Conservation (phyloP, 2,113 vertebrate genomes). For the Ageneiosus marmoratus region DNA sequence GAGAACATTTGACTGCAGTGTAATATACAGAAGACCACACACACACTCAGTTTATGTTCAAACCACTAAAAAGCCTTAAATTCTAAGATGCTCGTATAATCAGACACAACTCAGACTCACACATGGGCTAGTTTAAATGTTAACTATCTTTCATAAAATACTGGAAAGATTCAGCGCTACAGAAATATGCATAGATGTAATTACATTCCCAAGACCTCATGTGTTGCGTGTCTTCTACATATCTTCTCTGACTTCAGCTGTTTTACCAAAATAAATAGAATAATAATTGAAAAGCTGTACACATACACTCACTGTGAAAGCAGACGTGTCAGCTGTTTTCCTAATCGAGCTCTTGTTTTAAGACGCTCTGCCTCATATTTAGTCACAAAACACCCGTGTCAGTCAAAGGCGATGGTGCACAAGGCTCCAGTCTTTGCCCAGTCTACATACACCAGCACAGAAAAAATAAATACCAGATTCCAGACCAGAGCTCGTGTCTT, state of each 20-base stretch:
- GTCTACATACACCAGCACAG: slow-evolving; percentile 20
- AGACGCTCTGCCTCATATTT: slow-evolving; percentile 47
- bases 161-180: slow-evolving; percentile 24
- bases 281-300: slow-evolving; percentile 1
- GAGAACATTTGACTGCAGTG: slow-evolving; percentile 23
- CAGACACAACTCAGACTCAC: neutral
- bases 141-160: neutral
- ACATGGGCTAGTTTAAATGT: slow-evolving; percentile 3
- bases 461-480: slow-evolving; percentile 44
- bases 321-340: slow-evolving; percentile 36
- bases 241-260: slow-evolving; percentile 12
- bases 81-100: neutral
- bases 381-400: slow-evolving; percentile 62
- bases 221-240: slow-evolving; percentile 6
- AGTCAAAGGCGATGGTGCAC: slow-evolving; percentile 46
- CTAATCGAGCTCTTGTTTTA: slow-evolving; percentile 28
- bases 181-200: slow-evolving; percentile 48
- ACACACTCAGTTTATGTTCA: slow-evolving; percentile 33
- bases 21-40: slow-evolving; percentile 5
- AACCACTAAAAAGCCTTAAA: slow-evolving; percentile 17
- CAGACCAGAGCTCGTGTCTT: slow-evolving; percentile 15
- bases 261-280: slow-evolving; percentile 29
- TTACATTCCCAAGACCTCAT: slow-evolving; percentile 40
- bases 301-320: neutral
- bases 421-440: slow-evolving; percentile 17